Evolutionary conservation across 2,888 invertebrate species (phyloP), one percentile per base, ranked within the genome.

Genomic region (Nasonia oneida): DNA sequence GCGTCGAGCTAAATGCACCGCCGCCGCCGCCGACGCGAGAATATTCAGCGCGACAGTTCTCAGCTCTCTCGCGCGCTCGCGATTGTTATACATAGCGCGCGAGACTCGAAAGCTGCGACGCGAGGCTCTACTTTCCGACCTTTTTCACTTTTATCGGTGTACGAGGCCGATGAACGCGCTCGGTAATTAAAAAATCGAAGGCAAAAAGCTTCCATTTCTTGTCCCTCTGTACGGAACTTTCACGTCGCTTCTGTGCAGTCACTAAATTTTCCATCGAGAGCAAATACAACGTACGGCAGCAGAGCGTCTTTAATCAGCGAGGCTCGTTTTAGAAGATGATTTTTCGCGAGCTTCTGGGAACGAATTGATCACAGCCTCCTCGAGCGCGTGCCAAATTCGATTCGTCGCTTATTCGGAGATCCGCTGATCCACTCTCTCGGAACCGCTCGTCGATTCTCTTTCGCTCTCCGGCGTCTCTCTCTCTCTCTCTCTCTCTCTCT

Each of bases 121-220:
- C 23, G 73, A 23, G 23, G 82, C 42, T 18, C 57, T 6, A 29
- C 83, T 83, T 71, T 82, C 82, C 76, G 67, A 67, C 37, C 64
- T 81, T 50, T 77, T 37, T 70, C 53, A 53, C 67, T 42, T 53
- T 81, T 81, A 74, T 81, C 81, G 73, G 57, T n/a, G 8, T 61
- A 10, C 2, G 12, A n/a, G 70, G 70, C 79, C 14, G 53, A 79
- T 70, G 79, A 81, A 81, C 42, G 10, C 57, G 29, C 53, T 76
- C 67, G 67, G 39, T 77, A 70, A 83, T 77, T 83, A 57, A 76
- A 83, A 76, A 74, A 74, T 29, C 33, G 23, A 74, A 29, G 67
- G 67, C 67, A 67, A 67, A 67, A 67, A 18, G 15, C 8, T 2
- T 42, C 12, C 14, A 29, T 73, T 73, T 73, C 47, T 73, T 12